Conservation (phyloP, 1,140 invertebrate genomes). For the Drosophila kohkoa region DNA sequence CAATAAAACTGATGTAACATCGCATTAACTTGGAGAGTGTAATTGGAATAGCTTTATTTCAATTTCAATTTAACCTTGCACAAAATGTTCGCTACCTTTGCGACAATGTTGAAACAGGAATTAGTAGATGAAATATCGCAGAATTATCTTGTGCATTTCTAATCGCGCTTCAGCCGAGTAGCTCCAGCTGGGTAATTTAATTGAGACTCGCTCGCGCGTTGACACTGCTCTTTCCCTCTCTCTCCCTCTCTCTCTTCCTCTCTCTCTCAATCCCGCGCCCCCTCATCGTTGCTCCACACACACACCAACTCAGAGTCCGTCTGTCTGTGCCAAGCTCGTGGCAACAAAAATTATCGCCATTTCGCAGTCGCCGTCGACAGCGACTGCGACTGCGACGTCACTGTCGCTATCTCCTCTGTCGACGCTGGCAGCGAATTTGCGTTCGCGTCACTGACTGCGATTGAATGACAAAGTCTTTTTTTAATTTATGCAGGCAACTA, state of each 20-base stretch:
- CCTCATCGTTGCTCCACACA: neutral
- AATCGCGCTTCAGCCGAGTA: neutral
- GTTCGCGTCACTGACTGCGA: slow-evolving; percentile 46
- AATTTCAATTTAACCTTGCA: neutral
- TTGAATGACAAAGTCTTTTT: slow-evolving; percentile 70
- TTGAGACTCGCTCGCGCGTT: slow-evolving; percentile 9
- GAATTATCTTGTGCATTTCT: slow-evolving; percentile 8
- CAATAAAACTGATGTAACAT: neutral
- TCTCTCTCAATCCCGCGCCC: neutral
- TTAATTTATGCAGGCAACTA: slow-evolving; percentile 79
- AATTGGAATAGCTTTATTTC: neutral
- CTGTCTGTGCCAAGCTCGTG: slow-evolving; percentile 51
- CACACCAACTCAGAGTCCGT: slow-evolving; percentile 4
- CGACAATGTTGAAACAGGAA: slow-evolving; percentile 6
- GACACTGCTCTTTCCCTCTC: slow-evolving; percentile 1
- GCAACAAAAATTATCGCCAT: slow-evolving; percentile 70
- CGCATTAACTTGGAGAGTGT: neutral
- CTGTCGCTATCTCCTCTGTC: slow-evolving; percentile 26
- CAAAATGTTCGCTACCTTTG: neutral
- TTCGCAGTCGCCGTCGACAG: slow-evolving; percentile 15
- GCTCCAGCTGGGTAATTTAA: slow-evolving; percentile 35
- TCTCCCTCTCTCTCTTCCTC: neutral
- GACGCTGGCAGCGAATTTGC: slow-evolving; percentile 1
- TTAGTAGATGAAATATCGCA: slow-evolving; percentile 1
- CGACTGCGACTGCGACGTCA: slow-evolving; percentile 1